These are phyloP conservation scores for Platynereis dumerilii DNA, from an alignment of 2,888 invertebrate genomes.

Conservation along the genomic window DNA sequence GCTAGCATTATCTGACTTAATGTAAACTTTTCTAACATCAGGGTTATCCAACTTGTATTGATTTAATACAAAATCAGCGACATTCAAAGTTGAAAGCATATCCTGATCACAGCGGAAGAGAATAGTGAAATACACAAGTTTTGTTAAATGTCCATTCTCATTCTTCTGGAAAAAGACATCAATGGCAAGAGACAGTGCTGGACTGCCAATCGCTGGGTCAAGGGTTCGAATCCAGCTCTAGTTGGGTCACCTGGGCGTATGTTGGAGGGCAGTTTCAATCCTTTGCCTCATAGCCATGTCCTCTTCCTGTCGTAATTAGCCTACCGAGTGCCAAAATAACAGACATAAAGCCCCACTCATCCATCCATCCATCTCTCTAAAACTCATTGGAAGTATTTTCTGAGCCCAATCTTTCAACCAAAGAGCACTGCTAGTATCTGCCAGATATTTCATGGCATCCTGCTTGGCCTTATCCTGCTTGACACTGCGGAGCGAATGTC, in stretches of 20 bases:
- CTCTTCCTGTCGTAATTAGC: too few relatives aligned
- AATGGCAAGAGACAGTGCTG: conserved; percentile 9
- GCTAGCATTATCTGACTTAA: conserved; percentile 4
- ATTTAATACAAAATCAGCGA: conserved; percentile 9
- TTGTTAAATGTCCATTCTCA: not conserved
- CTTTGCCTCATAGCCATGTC: too few relatives aligned
- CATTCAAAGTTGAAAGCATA: conserved; percentile 5
- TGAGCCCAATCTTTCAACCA: conserved; percentile 5
- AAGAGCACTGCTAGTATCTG: conserved; percentile 1
- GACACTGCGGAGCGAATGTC: conserved; percentile 8
- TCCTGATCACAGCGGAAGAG: conserved; percentile 12
- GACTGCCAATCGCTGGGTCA: too few relatives aligned
- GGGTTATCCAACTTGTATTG: conserved; percentile 8
- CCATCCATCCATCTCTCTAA: not conserved
- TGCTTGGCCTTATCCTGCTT: conserved; percentile 10
- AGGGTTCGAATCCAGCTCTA: too few relatives aligned
- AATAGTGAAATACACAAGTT: conserved; percentile 8
- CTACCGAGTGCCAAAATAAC: too few relatives aligned
- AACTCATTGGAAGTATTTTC: not conserved
- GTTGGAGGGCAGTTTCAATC: too few relatives aligned
- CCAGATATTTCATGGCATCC: conserved; percentile 10
- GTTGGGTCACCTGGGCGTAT: too few relatives aligned
- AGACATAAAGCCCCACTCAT: too few relatives aligned
- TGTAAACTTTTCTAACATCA: not conserved
- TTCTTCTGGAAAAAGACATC: conserved; percentile 7